phyloP scores from a whole-genome alignment of 1,140 invertebrate genomes.

The Drosophila azteca region DNA sequence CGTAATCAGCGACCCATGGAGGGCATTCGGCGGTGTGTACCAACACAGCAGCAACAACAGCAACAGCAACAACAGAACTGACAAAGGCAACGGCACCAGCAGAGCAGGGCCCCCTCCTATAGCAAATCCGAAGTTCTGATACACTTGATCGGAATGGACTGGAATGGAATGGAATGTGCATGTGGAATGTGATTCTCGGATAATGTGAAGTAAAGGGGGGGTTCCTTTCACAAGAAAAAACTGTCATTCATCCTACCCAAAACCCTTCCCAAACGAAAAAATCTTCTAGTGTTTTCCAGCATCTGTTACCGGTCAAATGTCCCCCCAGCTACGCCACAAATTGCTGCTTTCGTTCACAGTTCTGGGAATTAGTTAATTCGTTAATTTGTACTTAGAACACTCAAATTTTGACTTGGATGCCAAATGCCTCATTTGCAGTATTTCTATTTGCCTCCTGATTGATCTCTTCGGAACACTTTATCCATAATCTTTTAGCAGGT shows the following conservation, averaged over 20 bases:
- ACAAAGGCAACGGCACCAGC: slow-evolving; percentile 1
- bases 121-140: slow-evolving; percentile 27
- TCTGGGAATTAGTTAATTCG: too few species aligned
- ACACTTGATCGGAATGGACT: slow-evolving; percentile 22
- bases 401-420: neutral
- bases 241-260: too few species aligned
- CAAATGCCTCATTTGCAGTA: too few species aligned
- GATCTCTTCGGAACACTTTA: neutral
- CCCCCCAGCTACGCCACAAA: neutral
- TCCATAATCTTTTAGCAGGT: neutral
- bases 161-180: neutral
- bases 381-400: too few species aligned
- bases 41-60: slow-evolving; percentile 37
- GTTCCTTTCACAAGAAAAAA: too few species aligned
- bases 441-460: too few species aligned
- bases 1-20: slow-evolving; percentile 78
- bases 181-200: neutral
- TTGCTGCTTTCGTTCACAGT: neutral
- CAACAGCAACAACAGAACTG: slow-evolving; percentile 18
- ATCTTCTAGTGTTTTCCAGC: too few species aligned
- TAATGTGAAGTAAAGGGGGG: too few species aligned
- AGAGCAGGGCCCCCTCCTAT: neutral
- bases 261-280: too few species aligned
- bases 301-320: too few species aligned
- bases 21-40: slow-evolving; percentile 63